phyloP scores from a whole-genome alignment of 2,888 invertebrate species.

The Papilio demoleus region DNA sequence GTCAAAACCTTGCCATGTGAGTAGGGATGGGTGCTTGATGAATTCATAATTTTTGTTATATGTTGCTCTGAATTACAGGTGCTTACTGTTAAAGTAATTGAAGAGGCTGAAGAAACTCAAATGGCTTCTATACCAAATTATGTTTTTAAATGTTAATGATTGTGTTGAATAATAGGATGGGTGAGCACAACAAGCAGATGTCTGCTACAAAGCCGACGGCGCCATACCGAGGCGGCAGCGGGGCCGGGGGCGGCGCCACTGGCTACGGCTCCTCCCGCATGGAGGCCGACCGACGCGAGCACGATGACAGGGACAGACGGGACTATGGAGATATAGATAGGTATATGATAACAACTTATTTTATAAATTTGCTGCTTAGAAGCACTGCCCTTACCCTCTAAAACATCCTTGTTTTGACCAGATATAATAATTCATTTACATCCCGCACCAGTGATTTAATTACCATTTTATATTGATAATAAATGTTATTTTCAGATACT shows the following conservation, averaged over 20 bases:
- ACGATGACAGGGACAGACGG: constrained; percentile 72
- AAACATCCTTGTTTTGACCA: not conserved
- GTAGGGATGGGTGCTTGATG: too few species aligned
- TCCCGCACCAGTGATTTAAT: too few species aligned
- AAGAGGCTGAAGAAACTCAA: not conserved
- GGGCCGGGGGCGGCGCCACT: constrained; percentile 54
- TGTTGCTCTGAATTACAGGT: not conserved
- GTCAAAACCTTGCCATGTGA: too few species aligned
- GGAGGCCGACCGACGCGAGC: constrained; percentile 72
- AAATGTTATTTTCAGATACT: constrained; percentile 67
- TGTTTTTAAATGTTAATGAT: not conserved
- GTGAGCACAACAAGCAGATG: constrained; percentile 70
- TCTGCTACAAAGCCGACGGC: constrained; percentile 47
- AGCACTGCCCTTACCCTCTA: not conserved
- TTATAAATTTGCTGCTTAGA: not conserved
- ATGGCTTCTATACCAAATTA: not conserved
- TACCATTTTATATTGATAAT: not conserved
- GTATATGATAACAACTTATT: constrained; percentile 46
- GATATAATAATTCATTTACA: too few species aligned
- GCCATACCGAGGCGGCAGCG: constrained; percentile 51
- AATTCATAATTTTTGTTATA: not conserved
- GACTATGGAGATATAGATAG: constrained; percentile 72
- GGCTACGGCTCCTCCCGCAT: constrained; percentile 61
- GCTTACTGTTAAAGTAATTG: not conserved
- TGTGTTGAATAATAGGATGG: constrained; percentile 61